Evolutionary conservation across 2,113 vertebrate species (phyloP), one percentile per base, ranked within the genome.

Genomic region (Semicossyphus pulcher): DNA sequence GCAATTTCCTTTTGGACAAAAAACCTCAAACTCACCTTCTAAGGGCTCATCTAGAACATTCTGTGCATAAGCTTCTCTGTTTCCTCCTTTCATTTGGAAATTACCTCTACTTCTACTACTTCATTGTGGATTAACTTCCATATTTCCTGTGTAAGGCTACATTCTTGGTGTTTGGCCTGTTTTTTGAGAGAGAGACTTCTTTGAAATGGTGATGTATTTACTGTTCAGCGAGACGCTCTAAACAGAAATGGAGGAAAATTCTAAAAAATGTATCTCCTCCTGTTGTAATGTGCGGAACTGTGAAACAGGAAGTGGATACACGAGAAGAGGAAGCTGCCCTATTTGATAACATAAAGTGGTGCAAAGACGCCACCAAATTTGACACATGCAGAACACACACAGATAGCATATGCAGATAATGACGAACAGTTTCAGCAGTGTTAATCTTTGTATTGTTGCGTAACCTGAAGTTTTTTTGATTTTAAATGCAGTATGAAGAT

Each of bases 231-330:
- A 10, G 15, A 23, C 1, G 3, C n/a, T 59, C 4, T 20, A 39
- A 37, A 45, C 23, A 37, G 37, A 71, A 54, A 76, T 45, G 32
- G 23, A 60, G 45, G 54, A 61, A 31, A 25, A 64, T 29, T 49
- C 53, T 10, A 66, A 59, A 71, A 41, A 48, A 25, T 10, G 31
- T 10, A 31, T 28, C 26, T 54, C 18, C 25, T 69, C 65, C 39
- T 65, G 57, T 72, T 76, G 54, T 57, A 39, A 80, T 81, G 74
- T 81, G 76, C 60, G 81, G 67, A 83, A 88, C 69, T 74, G 3
- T 81, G 76, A 91, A 94, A 92, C 89, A 92, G 92, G 93, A 94
- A 94, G 91, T 93, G 88, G 82, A 90, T 77, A 80, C 26, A 81
- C 45, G 83, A 76, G 85, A 76, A 88, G 91, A 72, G 93, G 93